These are phyloP conservation scores for Hylaea fasciaria DNA, from an alignment of 2,888 invertebrate genomes.

Conservation along the genomic window DNA sequence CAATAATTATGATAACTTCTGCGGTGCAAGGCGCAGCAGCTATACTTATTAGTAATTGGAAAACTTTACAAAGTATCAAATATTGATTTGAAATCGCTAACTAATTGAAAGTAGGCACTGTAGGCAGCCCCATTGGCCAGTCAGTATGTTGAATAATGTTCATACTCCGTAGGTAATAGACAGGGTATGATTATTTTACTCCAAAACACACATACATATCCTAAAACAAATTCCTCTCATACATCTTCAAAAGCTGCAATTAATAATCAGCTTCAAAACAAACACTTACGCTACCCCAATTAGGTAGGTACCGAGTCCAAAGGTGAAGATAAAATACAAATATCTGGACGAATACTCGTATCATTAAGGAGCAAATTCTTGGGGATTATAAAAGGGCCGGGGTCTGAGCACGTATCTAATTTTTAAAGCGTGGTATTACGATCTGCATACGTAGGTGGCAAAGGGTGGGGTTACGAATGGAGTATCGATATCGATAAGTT, in stretches of 20 bases:
- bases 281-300: slow-evolving; percentile 46
- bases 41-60: too few species aligned
- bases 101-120: too few species aligned
- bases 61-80: too few species aligned
- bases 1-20: too few species aligned
- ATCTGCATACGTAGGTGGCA: slow-evolving; percentile 67
- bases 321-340: slow-evolving; percentile 61
- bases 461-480: slow-evolving; percentile 48
- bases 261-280: slow-evolving; percentile 30
- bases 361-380: slow-evolving; percentile 76
- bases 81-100: too few species aligned
- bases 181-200: too few species aligned
- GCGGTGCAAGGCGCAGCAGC: too few species aligned
- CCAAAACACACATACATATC: too few species aligned
- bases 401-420: slow-evolving; percentile 67
- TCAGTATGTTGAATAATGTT: too few species aligned
- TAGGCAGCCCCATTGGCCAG: too few species aligned
- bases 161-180: too few species aligned
- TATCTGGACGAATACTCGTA: slow-evolving; percentile 72
- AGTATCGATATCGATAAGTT: slow-evolving; percentile 19
- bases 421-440: slow-evolving; percentile 76
- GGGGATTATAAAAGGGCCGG: slow-evolving; percentile 74
- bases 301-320: slow-evolving; percentile 52
- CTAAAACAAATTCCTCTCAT: not conserved
- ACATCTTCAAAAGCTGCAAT: slow-evolving; percentile 24